Evolutionary conservation across 2,888 invertebrate genomes (phyloP).

Genomic region (Beris chalybata): DNA sequence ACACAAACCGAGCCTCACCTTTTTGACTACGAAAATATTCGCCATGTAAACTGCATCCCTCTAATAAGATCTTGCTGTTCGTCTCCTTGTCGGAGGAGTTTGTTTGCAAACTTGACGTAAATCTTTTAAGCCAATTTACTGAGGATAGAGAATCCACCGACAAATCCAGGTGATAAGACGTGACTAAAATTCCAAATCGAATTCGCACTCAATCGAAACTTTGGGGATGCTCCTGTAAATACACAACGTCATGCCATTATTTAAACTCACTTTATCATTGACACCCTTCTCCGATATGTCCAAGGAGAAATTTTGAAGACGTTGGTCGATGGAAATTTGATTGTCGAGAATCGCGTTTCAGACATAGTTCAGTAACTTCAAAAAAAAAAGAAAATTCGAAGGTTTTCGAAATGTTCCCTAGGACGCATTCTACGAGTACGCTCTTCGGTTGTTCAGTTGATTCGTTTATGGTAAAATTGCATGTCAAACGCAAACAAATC

Average conservation of each 20-base stretch:
- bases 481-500: conserved; percentile 36
- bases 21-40: too few species aligned
- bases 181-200: conserved; percentile 32
- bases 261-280: conserved; percentile 3
- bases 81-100: conserved; percentile 12
- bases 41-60: too few species aligned
- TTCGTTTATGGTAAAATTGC: conserved; percentile 34
- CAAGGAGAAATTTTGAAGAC: too few species aligned
- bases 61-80: conserved; percentile 5
- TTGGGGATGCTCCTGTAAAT: conserved; percentile 8
- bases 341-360: too few species aligned
- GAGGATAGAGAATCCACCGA: conserved; percentile 4
- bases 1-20: too few species aligned
- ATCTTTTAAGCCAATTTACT: conserved; percentile 34
- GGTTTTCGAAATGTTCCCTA: too few species aligned
- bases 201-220: conserved; percentile 18
- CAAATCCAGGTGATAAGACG: conserved; percentile 35
- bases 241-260: conserved; percentile 3
- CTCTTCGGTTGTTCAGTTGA: conserved; percentile 3
- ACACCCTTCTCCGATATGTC: too few species aligned
- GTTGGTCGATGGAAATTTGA: too few species aligned
- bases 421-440: too few species aligned
- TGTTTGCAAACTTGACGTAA: conserved; percentile 32
- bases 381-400: too few species aligned
- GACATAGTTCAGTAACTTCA: too few species aligned